Evolutionary conservation across 1,140 invertebrate species (phyloP), one percentile per base, ranked within the genome.

Genomic region (Caerostris extrusa): DNA sequence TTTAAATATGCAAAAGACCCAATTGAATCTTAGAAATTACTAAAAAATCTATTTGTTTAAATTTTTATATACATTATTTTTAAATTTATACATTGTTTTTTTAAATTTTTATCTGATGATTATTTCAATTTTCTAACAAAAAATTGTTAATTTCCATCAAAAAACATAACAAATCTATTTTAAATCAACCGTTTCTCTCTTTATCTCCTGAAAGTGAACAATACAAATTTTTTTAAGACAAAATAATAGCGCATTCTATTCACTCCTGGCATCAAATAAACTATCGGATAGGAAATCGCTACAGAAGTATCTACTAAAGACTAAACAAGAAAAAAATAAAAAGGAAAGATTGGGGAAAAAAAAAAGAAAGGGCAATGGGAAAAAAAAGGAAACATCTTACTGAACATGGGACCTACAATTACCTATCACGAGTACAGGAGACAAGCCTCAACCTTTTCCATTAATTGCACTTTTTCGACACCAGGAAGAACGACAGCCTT

Each of bases 381-480:
- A 55, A 85, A 8, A 57, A 85, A 56, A 55, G 55, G 82, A 12
- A 85, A 85, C 82, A 85, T 56, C 56, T 56, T 19, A 57, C 7
- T 57, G 82, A 85, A 85, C 50, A 55, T 3, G 19, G 50, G 50
- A 56, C 56, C 82, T 85, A 57, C 56, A 85, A 85, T 85, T 85
- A 85, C 82, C 82, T 53, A 85, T 85, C 82, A 85, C 82, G 5
- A 85, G 82, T 17, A 85, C 82, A 55, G 82, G 12, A 53, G 55
- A 57, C 82, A 85, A 85, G 50, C 82, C 50, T 85, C 82, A 57
- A 8, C 82, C 82, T 85, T 55, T 85, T 85, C 55, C 56, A 85
- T 85, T 57, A 53, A 85, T 85, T 85, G 82, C 50, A 56, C 82
- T 85, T 85, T 55, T 85, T 85, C 82, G 82, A 85, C 55, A 85